Percentiles rank a stretch among this genome's conserved stretches.
phyloP scores from a whole-genome alignment of 2,113 vertebrate species.

The Sturnus vulgaris region DNA sequence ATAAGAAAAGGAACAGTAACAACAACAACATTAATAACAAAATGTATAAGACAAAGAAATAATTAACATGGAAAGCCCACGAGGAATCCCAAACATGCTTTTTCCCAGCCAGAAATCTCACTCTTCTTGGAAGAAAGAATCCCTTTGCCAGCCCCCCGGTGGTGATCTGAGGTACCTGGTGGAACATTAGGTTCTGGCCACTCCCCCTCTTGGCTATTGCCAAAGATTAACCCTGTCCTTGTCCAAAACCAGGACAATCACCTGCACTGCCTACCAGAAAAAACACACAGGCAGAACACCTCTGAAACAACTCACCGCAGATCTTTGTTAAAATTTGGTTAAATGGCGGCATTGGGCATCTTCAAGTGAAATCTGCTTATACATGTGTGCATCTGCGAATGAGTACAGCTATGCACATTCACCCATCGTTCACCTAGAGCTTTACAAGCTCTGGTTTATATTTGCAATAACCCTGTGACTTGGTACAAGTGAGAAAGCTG shows the following conservation, averaged over 20 bases:
- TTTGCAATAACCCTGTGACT: background rate
- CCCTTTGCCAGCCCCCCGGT: background rate
- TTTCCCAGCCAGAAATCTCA: background rate
- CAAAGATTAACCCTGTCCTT: background rate
- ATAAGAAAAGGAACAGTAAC: background rate
- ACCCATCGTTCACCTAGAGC: background rate
- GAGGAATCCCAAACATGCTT: background rate
- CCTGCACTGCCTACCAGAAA: background rate
- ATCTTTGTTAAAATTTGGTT: background rate
- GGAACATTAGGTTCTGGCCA: background rate
- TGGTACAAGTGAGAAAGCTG: background rate
- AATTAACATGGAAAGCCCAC: background rate
- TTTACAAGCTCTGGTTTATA: background rate
- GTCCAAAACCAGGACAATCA: background rate
- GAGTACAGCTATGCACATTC: background rate
- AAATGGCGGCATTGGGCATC: background rate
- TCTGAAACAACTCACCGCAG: background rate
- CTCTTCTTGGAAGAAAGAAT: background rate
- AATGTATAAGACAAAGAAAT: background rate
- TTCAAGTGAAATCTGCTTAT: background rate
- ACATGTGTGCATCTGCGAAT: rapidly evolving
- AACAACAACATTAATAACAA: background rate
- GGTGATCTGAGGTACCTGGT: background rate
- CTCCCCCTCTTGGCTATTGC: rapidly evolving
- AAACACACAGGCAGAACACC: background rate